Conservation (phyloP, 2,113 vertebrate genomes). For the Takifugu bimaculatus region DNA sequence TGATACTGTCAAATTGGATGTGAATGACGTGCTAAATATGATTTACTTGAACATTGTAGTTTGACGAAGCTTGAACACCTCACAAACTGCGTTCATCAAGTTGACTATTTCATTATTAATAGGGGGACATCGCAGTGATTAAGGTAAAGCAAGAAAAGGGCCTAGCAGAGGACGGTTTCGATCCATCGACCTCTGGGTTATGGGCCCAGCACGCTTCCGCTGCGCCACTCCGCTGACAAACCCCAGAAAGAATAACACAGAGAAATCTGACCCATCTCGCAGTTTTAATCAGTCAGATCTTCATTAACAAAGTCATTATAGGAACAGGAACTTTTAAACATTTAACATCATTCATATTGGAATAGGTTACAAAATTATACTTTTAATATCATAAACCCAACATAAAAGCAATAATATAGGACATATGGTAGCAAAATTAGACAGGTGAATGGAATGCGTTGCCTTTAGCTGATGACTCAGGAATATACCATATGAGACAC, state of each 20-base stretch:
- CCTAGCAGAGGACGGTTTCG: conserved; percentile 74
- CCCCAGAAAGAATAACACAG: too few relatives aligned
- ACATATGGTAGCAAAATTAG: conserved; percentile 23
- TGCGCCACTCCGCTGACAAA: conserved; percentile 57
- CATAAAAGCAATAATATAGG: conserved; percentile 34
- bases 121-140: too few relatives aligned
- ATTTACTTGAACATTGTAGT: too few relatives aligned
- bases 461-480: not conserved
- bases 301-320: conserved; percentile 57
- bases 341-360: conserved; percentile 57
- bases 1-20: too few relatives aligned
- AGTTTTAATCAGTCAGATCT: conserved; percentile 57
- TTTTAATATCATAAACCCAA: conserved; percentile 55
- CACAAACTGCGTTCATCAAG: too few relatives aligned
- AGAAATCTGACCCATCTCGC: conserved; percentile 16
- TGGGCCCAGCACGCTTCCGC: conserved; percentile 76
- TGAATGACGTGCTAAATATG: too few relatives aligned
- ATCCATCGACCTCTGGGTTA: conserved; percentile 77
- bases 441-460: conserved; percentile 25
- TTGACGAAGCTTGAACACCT: too few relatives aligned
- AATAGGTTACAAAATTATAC: conserved; percentile 65
- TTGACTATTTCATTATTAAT: too few relatives aligned
- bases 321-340: conserved; percentile 62
- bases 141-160: too few relatives aligned
- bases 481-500: too few relatives aligned